phyloP scores from a whole-genome alignment of 2,797 vertebrate genomes.

The Ammospiza maritima region DNA sequence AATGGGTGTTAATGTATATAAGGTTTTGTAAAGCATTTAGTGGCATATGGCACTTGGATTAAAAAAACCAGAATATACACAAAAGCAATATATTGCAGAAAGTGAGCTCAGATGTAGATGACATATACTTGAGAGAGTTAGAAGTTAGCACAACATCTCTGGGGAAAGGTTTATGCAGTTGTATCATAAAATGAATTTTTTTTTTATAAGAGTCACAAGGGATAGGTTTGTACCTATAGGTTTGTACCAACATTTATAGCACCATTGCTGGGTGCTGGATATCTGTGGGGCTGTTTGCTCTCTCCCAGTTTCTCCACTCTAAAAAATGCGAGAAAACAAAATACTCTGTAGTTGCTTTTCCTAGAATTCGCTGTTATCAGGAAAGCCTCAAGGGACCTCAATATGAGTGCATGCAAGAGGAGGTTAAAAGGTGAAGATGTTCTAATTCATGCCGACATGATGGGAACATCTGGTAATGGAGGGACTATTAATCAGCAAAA shows the following conservation, averaged over 20 bases:
- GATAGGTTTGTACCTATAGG: not conserved
- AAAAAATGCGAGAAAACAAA: not conserved
- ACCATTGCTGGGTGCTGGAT: not conserved
- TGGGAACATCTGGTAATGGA: constrained; percentile 31
- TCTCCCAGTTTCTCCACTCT: not conserved
- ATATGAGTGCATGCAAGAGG: not conserved
- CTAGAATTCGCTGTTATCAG: not conserved
- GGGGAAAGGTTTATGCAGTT: not conserved
- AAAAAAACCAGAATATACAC: not conserved
- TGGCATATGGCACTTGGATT: not conserved
- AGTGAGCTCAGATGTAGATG: not conserved
- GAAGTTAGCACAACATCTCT: not conserved
- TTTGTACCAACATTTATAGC: not conserved
- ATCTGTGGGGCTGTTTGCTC: not conserved
- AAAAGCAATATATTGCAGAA: not conserved
- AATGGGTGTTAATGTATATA: not conserved
- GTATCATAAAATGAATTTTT: not conserved
- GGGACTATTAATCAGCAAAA: not conserved
- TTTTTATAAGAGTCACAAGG: not conserved
- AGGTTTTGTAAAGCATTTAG: not conserved
- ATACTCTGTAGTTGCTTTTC: not conserved
- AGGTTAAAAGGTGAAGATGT: constrained; percentile 38
- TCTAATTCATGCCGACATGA: not conserved
- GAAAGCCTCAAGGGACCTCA: not conserved
- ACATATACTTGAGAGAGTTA: not conserved